Base-by-base conservation (phyloP, 1,140 invertebrate genomes). In the Drosophila novamexicana region DNA sequence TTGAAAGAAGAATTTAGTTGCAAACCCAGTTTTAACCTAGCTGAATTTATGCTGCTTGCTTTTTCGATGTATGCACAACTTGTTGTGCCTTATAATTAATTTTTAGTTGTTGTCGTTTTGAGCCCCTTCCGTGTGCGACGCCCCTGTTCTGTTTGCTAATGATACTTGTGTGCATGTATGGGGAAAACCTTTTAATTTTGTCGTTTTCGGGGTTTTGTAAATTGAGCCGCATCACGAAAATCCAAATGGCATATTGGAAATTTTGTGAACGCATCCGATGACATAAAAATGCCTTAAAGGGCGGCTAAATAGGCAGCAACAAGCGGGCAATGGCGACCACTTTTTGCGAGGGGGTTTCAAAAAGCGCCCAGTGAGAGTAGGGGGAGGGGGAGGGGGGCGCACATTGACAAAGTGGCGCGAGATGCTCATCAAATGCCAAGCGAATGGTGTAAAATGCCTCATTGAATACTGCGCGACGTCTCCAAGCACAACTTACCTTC, bases 401-500 rank as follows among this genome's bases (percentile, higher is more conserved):
- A 63, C 63, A 59, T 53, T 77, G 71, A 59, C 63, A 62, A 69
- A 82, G 75, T 73, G 77, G 49, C 77, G 53, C 63, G 74, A 59
- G 78, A 68, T 76, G 81, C 72, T 79, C 82, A 73, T 89, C 83
- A 88, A 88, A 88, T 83, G 45, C 79, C 79, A 86, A 57, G 65
- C 64, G 77, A 83, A 86, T 82, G 79, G 83, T 88, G 83, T 83
- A 83, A 86, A 86, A 88, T 88, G 79, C 79, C 83, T 89, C 84
- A 86, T 88, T 88, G 84, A 88, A 79, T 65, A 49, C 52, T 75
- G 64, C 77, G 64, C 66, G 72, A 70, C 37, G 67, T 61, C 79
- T 71, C 69, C 52, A 79, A 76, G 66, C 59, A 64, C 79, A 58
- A 72, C 62, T 64, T 70, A 79, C 68, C 67, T 76, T 73, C 36